These are phyloP conservation scores for Cantharis rustica DNA, from an alignment of 2,888 invertebrate species.

Conservation along the genomic window DNA sequence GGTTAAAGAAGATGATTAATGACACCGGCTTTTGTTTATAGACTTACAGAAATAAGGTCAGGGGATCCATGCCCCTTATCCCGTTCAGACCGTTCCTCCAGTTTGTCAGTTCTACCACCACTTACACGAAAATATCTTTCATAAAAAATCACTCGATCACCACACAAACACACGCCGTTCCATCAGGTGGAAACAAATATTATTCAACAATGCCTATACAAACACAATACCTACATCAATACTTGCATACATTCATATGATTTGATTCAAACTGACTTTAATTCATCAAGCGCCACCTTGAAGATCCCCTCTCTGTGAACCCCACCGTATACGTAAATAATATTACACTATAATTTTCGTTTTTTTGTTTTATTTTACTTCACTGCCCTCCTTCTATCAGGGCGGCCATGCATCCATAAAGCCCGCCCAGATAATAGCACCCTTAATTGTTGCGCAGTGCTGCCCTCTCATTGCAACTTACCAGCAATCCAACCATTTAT, in stretches of 20 bases:
- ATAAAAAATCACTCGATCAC: slow-evolving; percentile 17
- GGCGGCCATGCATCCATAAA: slow-evolving; percentile 59
- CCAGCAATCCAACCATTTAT: not conserved
- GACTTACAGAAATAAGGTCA: slow-evolving; percentile 56
- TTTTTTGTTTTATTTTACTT: slow-evolving; percentile 54
- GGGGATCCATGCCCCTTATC: slow-evolving; percentile 57
- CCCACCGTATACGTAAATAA: slow-evolving; percentile 41
- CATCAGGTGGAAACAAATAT: slow-evolving; percentile 31
- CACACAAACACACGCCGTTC: slow-evolving; percentile 36
- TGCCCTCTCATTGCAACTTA: slow-evolving; percentile 18
- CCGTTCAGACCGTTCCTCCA: slow-evolving; percentile 55
- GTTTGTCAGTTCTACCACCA: slow-evolving; percentile 45
- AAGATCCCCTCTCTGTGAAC: slow-evolving; percentile 48
- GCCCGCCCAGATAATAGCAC: slow-evolving; percentile 60
- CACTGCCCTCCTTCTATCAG: slow-evolving; percentile 55
- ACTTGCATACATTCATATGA: slow-evolving; percentile 55
- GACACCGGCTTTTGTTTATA: slow-evolving; percentile 12
- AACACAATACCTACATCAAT: slow-evolving; percentile 33
- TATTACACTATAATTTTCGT: slow-evolving; percentile 56
- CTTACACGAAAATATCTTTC: slow-evolving; percentile 18
- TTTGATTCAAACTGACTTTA: slow-evolving; percentile 59
- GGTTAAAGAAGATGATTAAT: slow-evolving; percentile 27
- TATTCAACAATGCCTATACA: slow-evolving; percentile 15
- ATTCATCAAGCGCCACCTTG: slow-evolving; percentile 55
- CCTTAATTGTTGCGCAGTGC: slow-evolving; percentile 33